Evolutionary conservation across 1,140 invertebrate species (phyloP).

Genomic region (Homarus americanus): DNA sequence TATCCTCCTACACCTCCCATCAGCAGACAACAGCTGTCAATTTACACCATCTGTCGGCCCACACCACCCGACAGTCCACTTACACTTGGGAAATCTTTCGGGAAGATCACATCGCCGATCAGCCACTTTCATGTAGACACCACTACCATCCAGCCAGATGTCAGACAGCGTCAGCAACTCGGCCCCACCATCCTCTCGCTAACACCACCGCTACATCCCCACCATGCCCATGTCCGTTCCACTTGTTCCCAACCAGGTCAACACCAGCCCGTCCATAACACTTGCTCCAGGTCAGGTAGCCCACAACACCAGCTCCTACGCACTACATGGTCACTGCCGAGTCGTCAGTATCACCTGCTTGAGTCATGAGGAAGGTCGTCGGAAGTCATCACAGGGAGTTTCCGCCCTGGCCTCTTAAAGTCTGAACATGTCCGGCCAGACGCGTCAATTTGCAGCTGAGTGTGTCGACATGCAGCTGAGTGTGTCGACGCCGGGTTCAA

Average conservation of each 20-base stretch:
- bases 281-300: constrained; percentile 3
- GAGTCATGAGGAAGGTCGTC: constrained; percentile 27
- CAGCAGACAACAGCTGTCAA: constrained; percentile 26
- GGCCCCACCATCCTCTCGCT: background rate
- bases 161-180: background rate
- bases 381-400: background rate
- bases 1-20: constrained; percentile 46
- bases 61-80: constrained; percentile 38
- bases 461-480: background rate
- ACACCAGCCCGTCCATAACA: background rate
- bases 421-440: background rate
- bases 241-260: background rate
- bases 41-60: constrained; percentile 48
- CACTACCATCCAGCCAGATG: background rate
- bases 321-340: constrained; percentile 4
- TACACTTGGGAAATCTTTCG: background rate
- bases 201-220: background rate
- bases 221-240: background rate
- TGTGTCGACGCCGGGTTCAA: too few relatives aligned
- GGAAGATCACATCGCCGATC: background rate
- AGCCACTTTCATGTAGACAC: background rate
- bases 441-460: background rate
- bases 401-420: constrained; percentile 1
- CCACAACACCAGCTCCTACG: background rate
- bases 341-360: background rate